Conservation (phyloP, 2,113 vertebrate genomes). For the Albula goreensis region DNA sequence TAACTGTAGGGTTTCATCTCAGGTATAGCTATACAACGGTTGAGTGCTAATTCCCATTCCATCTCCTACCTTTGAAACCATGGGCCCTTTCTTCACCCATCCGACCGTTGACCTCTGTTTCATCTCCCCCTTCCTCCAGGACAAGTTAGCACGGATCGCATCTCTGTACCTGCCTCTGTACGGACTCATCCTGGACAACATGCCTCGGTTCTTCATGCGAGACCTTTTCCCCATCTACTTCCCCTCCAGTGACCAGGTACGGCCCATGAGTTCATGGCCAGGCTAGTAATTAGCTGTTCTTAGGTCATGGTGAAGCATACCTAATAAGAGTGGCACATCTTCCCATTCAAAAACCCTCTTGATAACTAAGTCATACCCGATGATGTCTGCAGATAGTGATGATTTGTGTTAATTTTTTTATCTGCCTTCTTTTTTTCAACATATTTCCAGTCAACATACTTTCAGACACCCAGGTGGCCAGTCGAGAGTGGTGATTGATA, state of each 20-base stretch:
- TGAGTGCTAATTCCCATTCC: background rate
- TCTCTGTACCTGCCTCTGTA: slow-evolving; percentile 94
- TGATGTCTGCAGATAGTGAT: no score
- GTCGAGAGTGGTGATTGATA: no score
- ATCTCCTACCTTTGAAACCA: background rate
- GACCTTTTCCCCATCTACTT: slow-evolving; percentile 90
- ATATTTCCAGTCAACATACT: no score
- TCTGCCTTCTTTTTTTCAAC: no score
- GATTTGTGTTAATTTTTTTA: no score
- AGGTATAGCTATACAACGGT: background rate
- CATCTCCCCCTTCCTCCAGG: slow-evolving; percentile 65
- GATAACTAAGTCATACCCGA: no score
- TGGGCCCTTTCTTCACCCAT: background rate
- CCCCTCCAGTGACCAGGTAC: slow-evolving; percentile 90
- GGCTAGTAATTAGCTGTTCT: no score
- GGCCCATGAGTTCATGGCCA: background rate
- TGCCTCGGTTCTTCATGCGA: slow-evolving; percentile 95
- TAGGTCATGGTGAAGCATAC: no score
- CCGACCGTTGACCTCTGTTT: background rate
- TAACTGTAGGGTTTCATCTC: background rate
- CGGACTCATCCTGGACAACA: slow-evolving; percentile 95
- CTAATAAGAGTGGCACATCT: no score
- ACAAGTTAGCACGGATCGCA: slow-evolving; percentile 90
- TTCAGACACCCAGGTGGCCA: no score
- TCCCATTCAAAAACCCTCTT: no score